Evolutionary conservation across 2,888 invertebrate species (phyloP), one percentile per base, ranked within the genome.

Genomic region (Nycteola revayana): DNA sequence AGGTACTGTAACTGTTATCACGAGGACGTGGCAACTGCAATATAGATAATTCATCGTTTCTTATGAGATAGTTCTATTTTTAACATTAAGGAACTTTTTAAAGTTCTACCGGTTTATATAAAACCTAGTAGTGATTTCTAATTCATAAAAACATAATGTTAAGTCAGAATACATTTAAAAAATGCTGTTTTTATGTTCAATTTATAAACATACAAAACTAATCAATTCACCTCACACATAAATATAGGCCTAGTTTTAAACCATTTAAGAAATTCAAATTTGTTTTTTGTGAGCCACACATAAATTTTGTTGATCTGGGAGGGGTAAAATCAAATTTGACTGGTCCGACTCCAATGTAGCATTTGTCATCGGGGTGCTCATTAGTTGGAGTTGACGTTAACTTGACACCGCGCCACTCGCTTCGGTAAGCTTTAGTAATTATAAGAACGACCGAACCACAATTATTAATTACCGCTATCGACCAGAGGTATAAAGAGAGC

Each of bases 351-450:
- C 68, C 63, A 78, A 77, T 70, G 66, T 72, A 69, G 73, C 82
- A 85, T 86, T 84, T 84, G 83, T 86, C 85, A 84, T 79, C 67
- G 65, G 66, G 64, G 68, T 68, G 72, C 74, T 85, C 84, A 85
- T 87, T 87, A 83, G 84, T 79, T 72, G 66, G 66, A 76, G 76
- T 67, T 82, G 84, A 86, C 84, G 80, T 82, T 75, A 82, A 85
- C 84, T 84, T 81, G 84, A 86, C 75, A 70, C 75, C 58, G 66
- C 73, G 14, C 18, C 18, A 71, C 66, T 72, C 70, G 73, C 59
- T 59, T 75, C 66, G 60, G 72, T 74, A 71, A 80, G 85, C 79
- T 83, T 78, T 79, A 76, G 84, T 84, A 79, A 84, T 83, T 82
- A 76, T 76, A 77, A 80, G 76, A 75, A 74, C 72, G 64, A 61